These are phyloP conservation scores for Drosophila anceps DNA, from an alignment of 2,888 invertebrate species.

Conservation along the genomic window DNA sequence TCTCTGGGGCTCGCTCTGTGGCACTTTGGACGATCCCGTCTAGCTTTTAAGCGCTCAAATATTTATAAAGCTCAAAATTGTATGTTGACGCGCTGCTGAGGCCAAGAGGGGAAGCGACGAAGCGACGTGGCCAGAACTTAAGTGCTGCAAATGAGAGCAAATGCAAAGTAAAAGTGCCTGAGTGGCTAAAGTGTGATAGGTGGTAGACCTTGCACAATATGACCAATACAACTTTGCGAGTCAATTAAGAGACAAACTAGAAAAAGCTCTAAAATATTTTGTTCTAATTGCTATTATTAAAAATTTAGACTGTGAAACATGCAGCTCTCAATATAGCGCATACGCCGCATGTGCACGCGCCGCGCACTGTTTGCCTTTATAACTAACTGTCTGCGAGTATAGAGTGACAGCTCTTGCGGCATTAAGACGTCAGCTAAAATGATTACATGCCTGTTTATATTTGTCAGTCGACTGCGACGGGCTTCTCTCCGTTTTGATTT, in stretches of 20 bases:
- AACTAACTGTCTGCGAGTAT: constrained; percentile 63
- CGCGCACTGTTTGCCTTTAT: constrained; percentile 18
- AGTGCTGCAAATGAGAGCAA: constrained; percentile 67
- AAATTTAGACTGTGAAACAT: not conserved
- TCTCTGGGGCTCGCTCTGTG: constrained; percentile 18
- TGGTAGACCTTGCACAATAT: constrained; percentile 10
- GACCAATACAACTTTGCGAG: constrained; percentile 3
- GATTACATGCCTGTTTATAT: constrained; percentile 79
- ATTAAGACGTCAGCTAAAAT: constrained; percentile 75
- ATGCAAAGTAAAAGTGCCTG: constrained; percentile 49
- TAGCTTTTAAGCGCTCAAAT: constrained; percentile 74
- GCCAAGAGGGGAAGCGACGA: constrained; percentile 12
- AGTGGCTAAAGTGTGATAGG: constrained; percentile 29
- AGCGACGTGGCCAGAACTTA: constrained; percentile 33
- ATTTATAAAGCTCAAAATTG: constrained; percentile 69
- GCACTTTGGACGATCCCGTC: constrained; percentile 29
- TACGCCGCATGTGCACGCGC: constrained; percentile 40
- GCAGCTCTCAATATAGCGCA: constrained; percentile 49
- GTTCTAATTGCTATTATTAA: not conserved
- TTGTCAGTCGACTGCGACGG: constrained; percentile 58
- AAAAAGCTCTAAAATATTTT: not conserved
- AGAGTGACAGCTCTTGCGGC: constrained; percentile 59
- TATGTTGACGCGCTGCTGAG: constrained; percentile 59
- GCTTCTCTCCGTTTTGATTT: constrained; percentile 48
- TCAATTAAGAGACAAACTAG: not conserved